A percentile compares a stretch with the other conserved stretches of the same genome.
phyloP scores from a whole-genome alignment of 2,888 invertebrate species.

The Cyclophora punctaria region DNA sequence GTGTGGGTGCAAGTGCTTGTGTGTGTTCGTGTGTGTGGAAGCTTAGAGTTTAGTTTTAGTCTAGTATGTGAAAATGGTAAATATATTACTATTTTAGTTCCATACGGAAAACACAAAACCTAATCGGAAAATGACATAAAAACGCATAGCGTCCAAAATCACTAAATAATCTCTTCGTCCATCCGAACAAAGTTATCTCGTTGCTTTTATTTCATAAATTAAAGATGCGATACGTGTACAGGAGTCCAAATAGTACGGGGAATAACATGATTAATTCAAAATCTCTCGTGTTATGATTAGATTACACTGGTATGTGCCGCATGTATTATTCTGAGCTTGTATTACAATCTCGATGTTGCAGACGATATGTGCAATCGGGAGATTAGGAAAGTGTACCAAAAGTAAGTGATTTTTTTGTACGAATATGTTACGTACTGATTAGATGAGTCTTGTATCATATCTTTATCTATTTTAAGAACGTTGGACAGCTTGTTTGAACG shows the following conservation, averaged over 20 bases:
- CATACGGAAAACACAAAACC: background rate
- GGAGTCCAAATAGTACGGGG: slow-evolving; percentile 17
- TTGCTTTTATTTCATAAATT: slow-evolving; percentile 11
- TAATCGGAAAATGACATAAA: slow-evolving; percentile 1
- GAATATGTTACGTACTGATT: too few relatives aligned
- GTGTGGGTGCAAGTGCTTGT: too few relatives aligned
- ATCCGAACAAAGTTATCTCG: slow-evolving; percentile 6
- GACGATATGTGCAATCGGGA: slow-evolving; percentile 3
- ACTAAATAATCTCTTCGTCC: slow-evolving; percentile 1
- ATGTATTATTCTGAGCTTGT: slow-evolving; percentile 17
- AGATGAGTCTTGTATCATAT: too few relatives aligned
- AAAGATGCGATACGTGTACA: slow-evolving; percentile 20
- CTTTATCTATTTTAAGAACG: too few relatives aligned
- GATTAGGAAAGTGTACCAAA: background rate
- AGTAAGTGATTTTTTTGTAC: too few relatives aligned
- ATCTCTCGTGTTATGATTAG: slow-evolving; percentile 26
- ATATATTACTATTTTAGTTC: too few relatives aligned
- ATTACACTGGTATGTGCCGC: slow-evolving; percentile 12
- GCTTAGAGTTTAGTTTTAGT: too few relatives aligned
- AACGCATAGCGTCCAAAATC: background rate
- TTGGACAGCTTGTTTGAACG: too few relatives aligned
- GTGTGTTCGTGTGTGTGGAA: too few relatives aligned
- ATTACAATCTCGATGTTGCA: slow-evolving; percentile 5
- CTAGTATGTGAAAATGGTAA: too few relatives aligned
- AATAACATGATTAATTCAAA: slow-evolving; percentile 40